Evolutionary conservation across 1,140 invertebrate species (phyloP), one percentile per base, ranked within the genome.

Genomic region (Matsumurasca onukii): DNA sequence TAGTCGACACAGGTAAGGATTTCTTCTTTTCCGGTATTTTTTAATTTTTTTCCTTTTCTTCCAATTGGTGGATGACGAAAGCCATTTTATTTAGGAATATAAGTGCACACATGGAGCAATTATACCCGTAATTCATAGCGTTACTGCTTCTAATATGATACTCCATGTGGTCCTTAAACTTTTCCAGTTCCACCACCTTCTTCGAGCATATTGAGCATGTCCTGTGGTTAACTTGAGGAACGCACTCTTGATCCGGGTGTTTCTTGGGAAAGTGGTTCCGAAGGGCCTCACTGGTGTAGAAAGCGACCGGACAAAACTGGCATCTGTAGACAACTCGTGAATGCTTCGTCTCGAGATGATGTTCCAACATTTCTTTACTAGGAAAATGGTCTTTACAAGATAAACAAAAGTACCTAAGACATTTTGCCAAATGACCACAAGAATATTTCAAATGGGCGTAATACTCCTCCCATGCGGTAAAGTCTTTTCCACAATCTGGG

Each of bases 401-500:
- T 2, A 63, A 29, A 48, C 70, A 71, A 17, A 57, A 20, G 45
- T 64, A 71, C 12, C 62, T 49, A 20, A 71, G 31, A 31, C 31
- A 30, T 63, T 66, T 69, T 1, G 45, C 52, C 29, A 66, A 51
- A 45, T 71, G 67, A 48, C 49, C 68, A 61, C 70, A 71, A 29
- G 49, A 48, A 31, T 31, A 65, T 34, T 49, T 69, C 25, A 69
- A 9, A 45, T 71, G 70, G 3, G 49, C 9, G n/a, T 57, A 31
- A 34, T 69, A 45, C n/a, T 59, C 29, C 1, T 69, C 67, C 20
- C 45, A 66, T 20, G 31, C 51, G 25, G 20, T 22, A 39, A 66
- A 71, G 25, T 69, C 51, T 22, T 64, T 61, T 3, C 67, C 70
- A 48, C 70, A 71, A 24, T 71, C 70, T 25, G 70, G 70, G 64